Percentiles rank a stretch among this genome's conserved stretches.
phyloP scores from a whole-genome alignment of 2,797 vertebrate species.

The Caiman crocodilus region DNA sequence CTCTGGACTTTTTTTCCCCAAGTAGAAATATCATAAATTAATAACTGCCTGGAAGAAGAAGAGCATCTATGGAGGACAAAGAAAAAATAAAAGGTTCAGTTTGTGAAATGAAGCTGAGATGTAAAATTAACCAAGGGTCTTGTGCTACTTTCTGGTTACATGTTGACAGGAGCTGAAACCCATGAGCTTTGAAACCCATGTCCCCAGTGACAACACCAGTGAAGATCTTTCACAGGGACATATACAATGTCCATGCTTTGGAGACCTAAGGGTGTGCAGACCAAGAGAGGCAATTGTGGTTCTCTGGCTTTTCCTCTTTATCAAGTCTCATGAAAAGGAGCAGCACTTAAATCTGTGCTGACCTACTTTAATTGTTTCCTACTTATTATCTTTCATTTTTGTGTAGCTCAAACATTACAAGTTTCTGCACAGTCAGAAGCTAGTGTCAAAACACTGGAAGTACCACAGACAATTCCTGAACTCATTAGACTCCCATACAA shows the following conservation, averaged over 20 bases:
- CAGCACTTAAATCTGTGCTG: too few species aligned
- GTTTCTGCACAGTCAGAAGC: background rate
- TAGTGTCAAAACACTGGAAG: background rate
- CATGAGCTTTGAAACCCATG: background rate
- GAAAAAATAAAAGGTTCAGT: background rate
- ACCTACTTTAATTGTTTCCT: background rate
- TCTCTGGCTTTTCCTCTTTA: background rate
- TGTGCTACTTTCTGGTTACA: background rate
- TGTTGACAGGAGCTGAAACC: background rate
- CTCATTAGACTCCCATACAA: background rate
- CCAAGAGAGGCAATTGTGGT: background rate
- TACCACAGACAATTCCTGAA: background rate
- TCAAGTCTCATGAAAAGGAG: background rate
- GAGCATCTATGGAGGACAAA: background rate
- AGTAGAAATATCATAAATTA: too few species aligned
- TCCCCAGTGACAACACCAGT: background rate
- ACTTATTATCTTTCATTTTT: background rate
- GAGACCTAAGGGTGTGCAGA: background rate
- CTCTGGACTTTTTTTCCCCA: too few species aligned
- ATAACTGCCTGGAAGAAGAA: background rate
- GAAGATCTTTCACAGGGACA: background rate
- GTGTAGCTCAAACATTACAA: background rate
- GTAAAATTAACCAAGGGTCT: rapidly evolving
- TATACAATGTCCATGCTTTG: background rate
- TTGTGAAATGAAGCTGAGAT: background rate